A percentile compares a stretch with the other conserved stretches of the same genome.
These are phyloP conservation scores for Zenarchopterus dispar DNA, from an alignment of 2,797 vertebrate genomes.

Conservation along the genomic window DNA sequence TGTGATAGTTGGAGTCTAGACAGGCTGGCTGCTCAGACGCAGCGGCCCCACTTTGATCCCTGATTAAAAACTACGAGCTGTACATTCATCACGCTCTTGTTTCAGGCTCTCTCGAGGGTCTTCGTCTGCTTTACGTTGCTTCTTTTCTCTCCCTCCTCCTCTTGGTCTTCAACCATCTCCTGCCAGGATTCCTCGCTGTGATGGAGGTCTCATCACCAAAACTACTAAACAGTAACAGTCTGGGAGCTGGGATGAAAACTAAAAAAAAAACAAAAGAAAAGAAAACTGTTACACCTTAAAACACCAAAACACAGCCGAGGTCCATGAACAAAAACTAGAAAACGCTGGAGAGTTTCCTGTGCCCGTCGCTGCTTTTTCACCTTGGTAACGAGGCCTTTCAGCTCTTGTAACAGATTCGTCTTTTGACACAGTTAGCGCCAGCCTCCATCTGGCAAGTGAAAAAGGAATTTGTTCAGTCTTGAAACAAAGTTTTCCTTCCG, in stretches of 20 bases:
- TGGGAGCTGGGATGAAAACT: slow-evolving; percentile 25
- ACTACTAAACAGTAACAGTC: slow-evolving; percentile 35
- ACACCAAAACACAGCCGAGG: background rate
- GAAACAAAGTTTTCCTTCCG: slow-evolving; percentile 18
- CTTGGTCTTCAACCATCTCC: slow-evolving; percentile 31
- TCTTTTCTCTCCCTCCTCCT: slow-evolving; percentile 32
- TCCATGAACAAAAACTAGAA: background rate
- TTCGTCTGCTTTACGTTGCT: slow-evolving; percentile 48
- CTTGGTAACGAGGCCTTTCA: slow-evolving; percentile 3
- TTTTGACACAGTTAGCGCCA: slow-evolving; percentile 3
- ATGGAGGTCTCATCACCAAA: slow-evolving; percentile 61
- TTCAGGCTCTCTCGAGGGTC: slow-evolving; percentile 70
- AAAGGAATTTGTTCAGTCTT: slow-evolving; percentile 51
- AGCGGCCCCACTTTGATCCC: slow-evolving; percentile 84
- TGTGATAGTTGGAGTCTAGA: slow-evolving; percentile 84
- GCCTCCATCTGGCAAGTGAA: slow-evolving; percentile 8
- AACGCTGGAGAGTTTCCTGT: background rate
- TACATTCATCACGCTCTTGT: slow-evolving; percentile 82
- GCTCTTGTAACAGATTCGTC: slow-evolving; percentile 5
- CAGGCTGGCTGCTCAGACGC: slow-evolving; percentile 81
- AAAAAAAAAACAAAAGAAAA: no score
- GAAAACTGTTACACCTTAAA: no score
- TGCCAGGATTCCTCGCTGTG: slow-evolving; percentile 54
- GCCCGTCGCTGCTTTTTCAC: background rate
- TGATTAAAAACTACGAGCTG: slow-evolving; percentile 84